phyloP scores from a whole-genome alignment of 2,113 vertebrate species.

The Trinectes maculatus region DNA sequence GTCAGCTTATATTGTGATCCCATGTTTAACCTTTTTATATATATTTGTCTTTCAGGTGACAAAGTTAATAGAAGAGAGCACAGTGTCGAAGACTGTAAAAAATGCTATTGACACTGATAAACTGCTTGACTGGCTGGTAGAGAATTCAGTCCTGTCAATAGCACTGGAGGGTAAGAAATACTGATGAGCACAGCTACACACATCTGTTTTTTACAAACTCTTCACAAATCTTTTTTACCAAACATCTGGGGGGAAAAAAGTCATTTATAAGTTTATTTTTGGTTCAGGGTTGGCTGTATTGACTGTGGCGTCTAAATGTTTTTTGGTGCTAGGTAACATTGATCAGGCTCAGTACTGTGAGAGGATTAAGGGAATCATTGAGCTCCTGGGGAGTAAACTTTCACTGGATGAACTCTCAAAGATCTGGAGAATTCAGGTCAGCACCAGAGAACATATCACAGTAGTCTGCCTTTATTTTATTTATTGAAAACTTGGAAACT shows the following conservation, averaged over 20 bases:
- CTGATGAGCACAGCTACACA: too few species aligned
- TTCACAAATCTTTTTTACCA: too few species aligned
- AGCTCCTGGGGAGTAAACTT: constrained; percentile 96
- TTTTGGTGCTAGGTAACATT: constrained; percentile 89
- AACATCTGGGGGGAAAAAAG: not conserved
- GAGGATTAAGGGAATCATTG: constrained; percentile 99
- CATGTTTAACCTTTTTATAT: not conserved
- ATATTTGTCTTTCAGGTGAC: constrained; percentile 87
- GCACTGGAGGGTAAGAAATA: constrained; percentile 94
- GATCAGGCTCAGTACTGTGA: constrained; percentile 99
- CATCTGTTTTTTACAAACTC: too few species aligned
- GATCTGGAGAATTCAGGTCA: constrained; percentile 99
- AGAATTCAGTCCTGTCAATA: constrained; percentile 97
- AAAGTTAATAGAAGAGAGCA: constrained; percentile 98
- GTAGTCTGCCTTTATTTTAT: not conserved
- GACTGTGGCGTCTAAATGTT: constrained; percentile 25
- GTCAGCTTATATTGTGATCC: not conserved
- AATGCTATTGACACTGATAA: constrained; percentile 97
- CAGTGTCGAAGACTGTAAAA: constrained; percentile 96
- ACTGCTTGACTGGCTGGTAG: constrained; percentile 96
- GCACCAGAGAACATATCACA: constrained; percentile 5
- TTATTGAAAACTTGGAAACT: not conserved
- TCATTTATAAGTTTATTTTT: too few species aligned
- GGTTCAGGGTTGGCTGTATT: not conserved
- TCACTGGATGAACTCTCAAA: constrained; percentile 97